Evolutionary conservation across 2,113 vertebrate species (phyloP).

Genomic region (Pluvianellus socialis): DNA sequence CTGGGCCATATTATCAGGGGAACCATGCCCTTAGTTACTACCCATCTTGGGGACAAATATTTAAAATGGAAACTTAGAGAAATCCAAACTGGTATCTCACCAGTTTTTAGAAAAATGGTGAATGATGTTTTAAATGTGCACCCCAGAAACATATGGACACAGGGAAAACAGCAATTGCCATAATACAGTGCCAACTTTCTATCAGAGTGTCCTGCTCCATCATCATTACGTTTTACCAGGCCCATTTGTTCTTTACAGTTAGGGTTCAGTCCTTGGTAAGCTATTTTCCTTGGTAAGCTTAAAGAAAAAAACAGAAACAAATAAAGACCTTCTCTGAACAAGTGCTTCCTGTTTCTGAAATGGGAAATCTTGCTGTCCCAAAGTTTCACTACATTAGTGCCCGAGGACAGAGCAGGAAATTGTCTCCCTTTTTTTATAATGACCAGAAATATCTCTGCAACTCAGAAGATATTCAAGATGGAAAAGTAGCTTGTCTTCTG

Average conservation of each 20-base stretch:
- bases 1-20: background rate
- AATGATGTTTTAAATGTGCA: constrained; percentile 13
- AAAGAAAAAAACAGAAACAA: background rate
- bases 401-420: background rate
- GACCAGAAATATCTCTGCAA: background rate
- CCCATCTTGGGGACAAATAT: background rate
- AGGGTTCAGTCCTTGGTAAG: background rate
- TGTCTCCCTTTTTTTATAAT: background rate
- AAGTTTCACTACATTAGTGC: background rate
- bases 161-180: constrained; percentile 36
- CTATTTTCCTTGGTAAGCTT: background rate
- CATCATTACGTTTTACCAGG: background rate
- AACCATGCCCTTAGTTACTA: background rate
- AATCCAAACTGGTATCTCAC: constrained; percentile 44
- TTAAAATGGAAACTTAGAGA: constrained; percentile 32
- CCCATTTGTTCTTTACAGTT: background rate
- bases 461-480: background rate
- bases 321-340: background rate
- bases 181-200: background rate
- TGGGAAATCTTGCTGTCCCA: background rate
- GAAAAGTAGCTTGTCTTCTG: background rate
- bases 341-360: background rate
- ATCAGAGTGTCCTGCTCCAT: background rate
- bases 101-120: constrained; percentile 59
- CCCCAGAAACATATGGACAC: constrained; percentile 32